Base-by-base conservation (phyloP, 92 coral and sea anemone genomes). In the Actinostola sp. region DNA sequence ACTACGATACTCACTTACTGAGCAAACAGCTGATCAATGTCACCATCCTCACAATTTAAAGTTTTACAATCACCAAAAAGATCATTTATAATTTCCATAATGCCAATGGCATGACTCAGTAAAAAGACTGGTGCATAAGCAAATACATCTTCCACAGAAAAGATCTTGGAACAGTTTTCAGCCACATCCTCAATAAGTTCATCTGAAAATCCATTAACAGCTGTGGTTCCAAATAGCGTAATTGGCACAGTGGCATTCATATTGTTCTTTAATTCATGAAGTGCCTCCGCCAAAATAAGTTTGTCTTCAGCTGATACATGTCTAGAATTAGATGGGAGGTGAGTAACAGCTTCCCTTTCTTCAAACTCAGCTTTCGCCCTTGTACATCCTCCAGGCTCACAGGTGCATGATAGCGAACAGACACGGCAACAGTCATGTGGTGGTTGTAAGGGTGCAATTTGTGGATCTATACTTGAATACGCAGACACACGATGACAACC, bases 151-250 rank as follows among this genome's bases (percentile, higher is more conserved):
- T 59, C 78, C 51, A 56, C 33, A 21, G 86, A 45, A 41, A 80
- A 86, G 24, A 86, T 57, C n/a, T 36, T 24, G 29, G 67, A 57
- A 62, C 76, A 86, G 30, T 80, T 63, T 15, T 46, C 79, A 24
- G 70, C 75, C 15, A 86, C 86, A 80, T 86, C 83, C 20, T 75
- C 53, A 15, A 80, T 59, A 12, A 86, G 83, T 55, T 78, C 81
- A n/a, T 78, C 44, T 21, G 85, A 78, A 61, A 84, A 84, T 12
- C 89, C 85, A 84, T 84, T 81, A 38, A 27, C 6, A 14, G 86
- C 38, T 27, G 64, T 56, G 10, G 58, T 39, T 10, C 85, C 89
- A 67, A 84, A 78, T 63, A 36, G 50, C 13, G 64, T 45, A 16
- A 53, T 41, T 30, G 77, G 61, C 25, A 25, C 27, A 24, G 57